Conservation (phyloP, 2,113 vertebrate genomes). For the Percina caprodes region DNA sequence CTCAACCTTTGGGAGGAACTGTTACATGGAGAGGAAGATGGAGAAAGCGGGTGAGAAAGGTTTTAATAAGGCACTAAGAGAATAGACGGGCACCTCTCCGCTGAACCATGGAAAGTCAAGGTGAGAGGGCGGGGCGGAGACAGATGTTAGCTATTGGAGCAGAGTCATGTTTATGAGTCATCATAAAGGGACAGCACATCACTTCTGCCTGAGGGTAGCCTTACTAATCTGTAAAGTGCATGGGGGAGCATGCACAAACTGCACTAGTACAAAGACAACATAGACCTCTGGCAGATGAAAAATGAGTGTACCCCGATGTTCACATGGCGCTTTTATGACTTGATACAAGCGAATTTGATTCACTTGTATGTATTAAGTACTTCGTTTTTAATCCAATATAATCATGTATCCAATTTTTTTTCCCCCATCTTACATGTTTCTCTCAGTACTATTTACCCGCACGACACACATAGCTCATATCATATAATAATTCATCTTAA, state of each 20-base stretch:
- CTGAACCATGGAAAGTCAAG: conserved; percentile 45
- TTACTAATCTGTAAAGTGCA: conserved; percentile 70
- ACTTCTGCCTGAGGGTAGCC: conserved; percentile 49
- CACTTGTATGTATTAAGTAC: background rate
- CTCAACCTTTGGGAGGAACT: conserved; percentile 57
- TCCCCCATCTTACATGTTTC: conserved; percentile 16
- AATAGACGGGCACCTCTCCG: conserved; percentile 41
- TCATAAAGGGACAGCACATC: conserved; percentile 62
- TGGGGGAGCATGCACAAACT: conserved; percentile 41
- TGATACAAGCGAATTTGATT: conserved; percentile 1
- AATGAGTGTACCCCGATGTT: background rate
- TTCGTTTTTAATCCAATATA: background rate
- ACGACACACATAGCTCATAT: conserved; percentile 21
- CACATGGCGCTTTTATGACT: conserved; percentile 9
- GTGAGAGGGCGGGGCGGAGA: conserved; percentile 61
- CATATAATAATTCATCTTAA: conserved; percentile 51
- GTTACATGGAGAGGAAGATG: conserved; percentile 21
- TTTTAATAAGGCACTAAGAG: conserved; percentile 70
- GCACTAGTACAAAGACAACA: conserved; percentile 13
- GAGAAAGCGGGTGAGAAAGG: conserved; percentile 14
- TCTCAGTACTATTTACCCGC: background rate
- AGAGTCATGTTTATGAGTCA: conserved; percentile 70
- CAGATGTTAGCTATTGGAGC: conserved; percentile 56
- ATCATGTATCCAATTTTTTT: conserved; percentile 10
- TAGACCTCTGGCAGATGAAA: conserved; percentile 27